These are phyloP conservation scores for Varroa destructor DNA, from an alignment of 1,140 invertebrate genomes.

Conservation along the genomic window DNA sequence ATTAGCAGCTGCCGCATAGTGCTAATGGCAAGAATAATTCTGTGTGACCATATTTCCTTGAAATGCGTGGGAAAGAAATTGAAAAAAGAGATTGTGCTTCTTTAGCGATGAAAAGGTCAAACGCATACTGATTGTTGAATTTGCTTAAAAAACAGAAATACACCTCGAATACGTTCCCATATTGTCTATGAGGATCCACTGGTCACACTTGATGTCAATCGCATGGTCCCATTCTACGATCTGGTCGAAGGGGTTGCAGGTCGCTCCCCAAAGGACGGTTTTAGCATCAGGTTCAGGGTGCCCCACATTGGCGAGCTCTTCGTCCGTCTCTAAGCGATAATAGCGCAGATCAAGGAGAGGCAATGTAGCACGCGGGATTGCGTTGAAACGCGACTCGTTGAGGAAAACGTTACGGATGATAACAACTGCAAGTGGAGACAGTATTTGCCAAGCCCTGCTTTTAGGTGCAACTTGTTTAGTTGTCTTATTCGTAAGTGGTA, in stretches of 20 bases:
- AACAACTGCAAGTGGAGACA: slow-evolving; percentile 4
- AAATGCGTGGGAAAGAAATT: too few species aligned
- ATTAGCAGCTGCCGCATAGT: background rate
- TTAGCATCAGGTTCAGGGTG: slow-evolving; percentile 2
- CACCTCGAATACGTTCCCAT: slow-evolving; percentile 25
- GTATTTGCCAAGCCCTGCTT: background rate
- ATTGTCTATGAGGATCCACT: slow-evolving; percentile 24
- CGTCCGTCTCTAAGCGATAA: slow-evolving; percentile 1
- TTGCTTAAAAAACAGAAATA: background rate
- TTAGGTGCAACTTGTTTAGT: background rate
- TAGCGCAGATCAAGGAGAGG: slow-evolving; percentile 10
- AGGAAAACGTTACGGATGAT: slow-evolving; percentile 12
- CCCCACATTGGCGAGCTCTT: slow-evolving; percentile 13
- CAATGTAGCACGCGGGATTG: slow-evolving; percentile 3
- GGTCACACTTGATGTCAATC: slow-evolving; percentile 11
- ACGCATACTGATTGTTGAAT: background rate
- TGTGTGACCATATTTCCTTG: too few species aligned
- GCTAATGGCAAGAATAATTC: background rate
- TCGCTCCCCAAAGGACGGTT: slow-evolving; percentile 22
- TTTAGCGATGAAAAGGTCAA: background rate
- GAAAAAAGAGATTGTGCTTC: too few species aligned
- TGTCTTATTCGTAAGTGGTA: background rate
- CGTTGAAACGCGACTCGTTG: slow-evolving; percentile 25
- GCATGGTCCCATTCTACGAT: slow-evolving; percentile 19
- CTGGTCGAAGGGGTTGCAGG: slow-evolving; percentile 21